Conservation (phyloP, 2,888 invertebrate species). For the Microplitis deprimator region DNA sequence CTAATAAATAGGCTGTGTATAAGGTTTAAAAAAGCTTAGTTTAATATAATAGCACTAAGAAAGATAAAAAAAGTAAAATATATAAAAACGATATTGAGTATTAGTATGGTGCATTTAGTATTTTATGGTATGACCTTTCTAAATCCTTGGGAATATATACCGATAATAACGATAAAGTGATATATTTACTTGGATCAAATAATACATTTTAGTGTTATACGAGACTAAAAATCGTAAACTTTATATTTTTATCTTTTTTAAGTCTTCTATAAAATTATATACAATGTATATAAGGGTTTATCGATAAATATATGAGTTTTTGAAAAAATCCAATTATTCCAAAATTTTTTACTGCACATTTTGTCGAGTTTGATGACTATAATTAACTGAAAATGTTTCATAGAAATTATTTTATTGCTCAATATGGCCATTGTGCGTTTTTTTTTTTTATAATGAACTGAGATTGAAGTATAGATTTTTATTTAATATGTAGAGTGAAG, state of each 20-base stretch:
- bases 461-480: no score
- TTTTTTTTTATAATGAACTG: no score
- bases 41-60: not conserved
- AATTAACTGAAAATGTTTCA: no score
- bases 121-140: constrained; percentile 63
- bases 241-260: constrained; percentile 38
- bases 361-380: no score
- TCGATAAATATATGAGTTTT: not conserved
- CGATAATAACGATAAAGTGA: constrained; percentile 69
- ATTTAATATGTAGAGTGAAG: no score
- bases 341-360: no score
- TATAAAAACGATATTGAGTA: constrained; percentile 41
- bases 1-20: not conserved
- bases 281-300: not conserved
- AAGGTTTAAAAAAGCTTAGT: not conserved
- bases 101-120: constrained; percentile 63
- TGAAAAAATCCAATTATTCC: no score
- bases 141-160: constrained; percentile 42
- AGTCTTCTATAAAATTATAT: no score
- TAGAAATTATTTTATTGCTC: no score
- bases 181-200: constrained; percentile 71
- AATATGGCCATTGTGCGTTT: no score
- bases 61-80: constrained; percentile 2
- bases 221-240: constrained; percentile 65
- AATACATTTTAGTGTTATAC: constrained; percentile 64